Evolutionary conservation across 2,797 vertebrate species (phyloP).

Genomic region (Halcyon leucocephala): DNA sequence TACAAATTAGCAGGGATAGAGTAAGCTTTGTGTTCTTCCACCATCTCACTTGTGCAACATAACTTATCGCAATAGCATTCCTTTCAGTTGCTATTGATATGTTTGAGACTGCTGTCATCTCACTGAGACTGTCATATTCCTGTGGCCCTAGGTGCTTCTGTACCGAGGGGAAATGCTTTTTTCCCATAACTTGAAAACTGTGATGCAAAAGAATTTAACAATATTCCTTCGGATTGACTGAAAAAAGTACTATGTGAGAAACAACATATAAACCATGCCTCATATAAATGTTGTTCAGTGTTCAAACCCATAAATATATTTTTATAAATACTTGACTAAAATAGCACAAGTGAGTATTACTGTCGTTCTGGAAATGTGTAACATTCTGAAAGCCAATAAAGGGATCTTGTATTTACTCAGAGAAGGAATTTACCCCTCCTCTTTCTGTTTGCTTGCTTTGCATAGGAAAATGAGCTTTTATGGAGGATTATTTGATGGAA

Average conservation of each 20-base stretch:
- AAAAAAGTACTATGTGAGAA: background rate
- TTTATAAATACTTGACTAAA: background rate
- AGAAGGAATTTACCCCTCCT: background rate
- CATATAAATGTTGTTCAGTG: background rate
- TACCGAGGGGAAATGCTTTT: background rate
- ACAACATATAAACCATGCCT: background rate
- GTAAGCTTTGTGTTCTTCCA: background rate
- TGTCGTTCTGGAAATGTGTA: background rate
- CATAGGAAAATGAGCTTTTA: conserved; percentile 38
- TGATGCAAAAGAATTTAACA: background rate
- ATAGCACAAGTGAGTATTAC: background rate
- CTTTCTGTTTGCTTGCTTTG: background rate
- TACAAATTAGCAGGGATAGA: background rate
- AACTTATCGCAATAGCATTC: background rate
- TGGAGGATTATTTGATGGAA: conserved; percentile 35
- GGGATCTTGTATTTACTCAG: background rate
- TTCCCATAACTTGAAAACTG: background rate
- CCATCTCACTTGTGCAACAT: background rate
- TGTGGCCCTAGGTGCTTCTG: background rate
- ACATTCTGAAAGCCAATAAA: background rate
- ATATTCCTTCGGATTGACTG: background rate
- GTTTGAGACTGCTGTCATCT: background rate
- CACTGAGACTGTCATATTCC: fast-evolving
- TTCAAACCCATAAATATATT: background rate
- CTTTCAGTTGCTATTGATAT: background rate